Evolutionary conservation across 2,113 vertebrate genomes (phyloP), one percentile per base, ranked within the genome.

Genomic region (Columbina picui): DNA sequence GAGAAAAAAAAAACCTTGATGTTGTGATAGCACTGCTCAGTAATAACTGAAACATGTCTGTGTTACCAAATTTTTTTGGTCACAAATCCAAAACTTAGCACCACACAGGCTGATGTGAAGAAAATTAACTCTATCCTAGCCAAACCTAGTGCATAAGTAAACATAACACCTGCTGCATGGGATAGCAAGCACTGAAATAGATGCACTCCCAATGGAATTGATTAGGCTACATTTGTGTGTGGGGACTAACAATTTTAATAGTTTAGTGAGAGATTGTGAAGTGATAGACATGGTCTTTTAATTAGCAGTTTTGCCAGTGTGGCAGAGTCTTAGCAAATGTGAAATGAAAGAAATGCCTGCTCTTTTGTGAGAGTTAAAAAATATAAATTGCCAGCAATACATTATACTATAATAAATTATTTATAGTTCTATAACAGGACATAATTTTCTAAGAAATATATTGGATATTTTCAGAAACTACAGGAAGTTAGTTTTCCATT

Each of bases 31-130:
- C 15, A 10, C 27, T 60, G 30, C 60, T 50, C 29, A 30, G n/a
- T 30, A 16, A 5, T 2, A 29, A 1, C 7, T 14, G 2, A 77
- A 68, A 29, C 13, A 60, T 26, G 0, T 0, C 11, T 1, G 0
- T 18, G 10, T 11, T 43, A 27, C 4, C 26, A 77, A 38, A 11
- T 20, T 9, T 14, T 15, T 50, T 59, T 27, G 12, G 25, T 43
- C 50, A 56, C 25, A 45, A 25, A 36, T 30, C 8, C 56, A 79
- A 65, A 79, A 45, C 10, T 17, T 32, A n/a, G 4, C 59, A 49
- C 17, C 10, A 2, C 1, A 2, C 0, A 0, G 21, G 12, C 23
- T 59, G 9, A 29, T 13, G 4, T 6, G 15, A 5, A 7, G 34
- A 60, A 70, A 55, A 65, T 9, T 25, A 34, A 55, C 17, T 81